phyloP scores from a whole-genome alignment of 1,140 invertebrate species.

The Parapsyche elsis region DNA sequence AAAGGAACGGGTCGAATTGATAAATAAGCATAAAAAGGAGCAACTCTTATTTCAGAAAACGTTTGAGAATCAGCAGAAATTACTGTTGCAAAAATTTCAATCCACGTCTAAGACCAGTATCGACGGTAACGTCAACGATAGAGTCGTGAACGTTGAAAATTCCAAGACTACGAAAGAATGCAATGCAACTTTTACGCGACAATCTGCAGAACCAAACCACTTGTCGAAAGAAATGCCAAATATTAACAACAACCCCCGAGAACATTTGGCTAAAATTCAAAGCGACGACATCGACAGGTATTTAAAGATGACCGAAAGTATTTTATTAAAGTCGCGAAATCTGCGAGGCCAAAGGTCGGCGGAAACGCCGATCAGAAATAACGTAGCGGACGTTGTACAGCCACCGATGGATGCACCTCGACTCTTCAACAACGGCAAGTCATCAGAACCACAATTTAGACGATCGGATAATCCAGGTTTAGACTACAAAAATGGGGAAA shows the following conservation, averaged over 20 bases:
- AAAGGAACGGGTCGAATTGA: constrained; percentile 69
- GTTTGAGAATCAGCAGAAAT: constrained; percentile 71
- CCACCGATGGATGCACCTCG: no score
- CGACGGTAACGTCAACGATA: not conserved
- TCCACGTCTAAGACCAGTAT: constrained; percentile 59
- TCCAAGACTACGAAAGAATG: not conserved
- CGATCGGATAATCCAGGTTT: no score
- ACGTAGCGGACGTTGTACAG: no score
- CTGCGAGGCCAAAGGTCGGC: not conserved
- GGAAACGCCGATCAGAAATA: no score
- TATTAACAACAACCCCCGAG: not conserved
- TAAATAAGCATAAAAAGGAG: constrained; percentile 70
- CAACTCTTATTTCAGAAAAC: constrained; percentile 69
- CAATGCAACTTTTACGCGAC: not conserved
- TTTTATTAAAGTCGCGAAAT: constrained; percentile 45
- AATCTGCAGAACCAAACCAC: not conserved
- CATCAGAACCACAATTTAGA: no score
- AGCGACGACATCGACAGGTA: constrained; percentile 52
- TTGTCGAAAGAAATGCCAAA: not conserved
- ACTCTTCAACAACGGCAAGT: no score
- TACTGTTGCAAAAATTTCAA: constrained; percentile 69
- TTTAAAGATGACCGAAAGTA: constrained; percentile 45
- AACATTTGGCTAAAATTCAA: not conserved
- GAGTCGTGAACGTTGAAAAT: not conserved
- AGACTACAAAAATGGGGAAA: no score